Evolutionary conservation across 2,113 vertebrate genomes (phyloP), one percentile per base, ranked within the genome.

Genomic region (Lampris megalopsis): DNA sequence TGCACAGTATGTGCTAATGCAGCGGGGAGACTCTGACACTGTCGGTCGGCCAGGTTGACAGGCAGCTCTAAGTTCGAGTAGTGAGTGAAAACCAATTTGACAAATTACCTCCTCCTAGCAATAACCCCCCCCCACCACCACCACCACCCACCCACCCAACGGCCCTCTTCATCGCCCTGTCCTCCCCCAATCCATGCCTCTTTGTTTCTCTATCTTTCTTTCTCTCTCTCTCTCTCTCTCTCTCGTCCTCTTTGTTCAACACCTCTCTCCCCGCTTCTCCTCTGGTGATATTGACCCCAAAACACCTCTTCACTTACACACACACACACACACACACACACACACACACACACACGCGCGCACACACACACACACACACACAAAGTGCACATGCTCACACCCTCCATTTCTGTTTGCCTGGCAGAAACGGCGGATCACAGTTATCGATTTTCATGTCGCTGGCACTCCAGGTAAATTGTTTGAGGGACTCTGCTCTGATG

Each of bases 381-480:
- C 91, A 92, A 94, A 94, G 92, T 89, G 91, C 80, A 69, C 61
- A 77, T 79, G 90, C 82, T 82, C 68, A 60, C 6, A 73, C 83
- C 79, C 77, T 77, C 77, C 45, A 74, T 92, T 92, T 93, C 85
- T 94, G 95, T 96, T 95, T 96, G 96, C 93, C 94, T 89, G 93
- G 96, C 95, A 95, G 91, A 96, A 97, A 95, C 11, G 86, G 88
- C 87, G 90, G 92, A 94, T 94, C 93, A 88, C 89, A 86, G 87
- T 89, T 96, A 98, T 97, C 77, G 96, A 97, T 97, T 95, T 92
- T 67, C 36, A 87, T 94, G 96, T 94, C 94, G 89, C 80, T 75
- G 89, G 88, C 91, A 92, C 95, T 96, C 92, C 94, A 94, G 95
- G 96, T 95, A 95, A 96, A 96, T 94, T 94, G 95, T 96, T 94